phyloP scores from a whole-genome alignment of 1,140 invertebrate genomes.

The Trigoniulus corallinus region DNA sequence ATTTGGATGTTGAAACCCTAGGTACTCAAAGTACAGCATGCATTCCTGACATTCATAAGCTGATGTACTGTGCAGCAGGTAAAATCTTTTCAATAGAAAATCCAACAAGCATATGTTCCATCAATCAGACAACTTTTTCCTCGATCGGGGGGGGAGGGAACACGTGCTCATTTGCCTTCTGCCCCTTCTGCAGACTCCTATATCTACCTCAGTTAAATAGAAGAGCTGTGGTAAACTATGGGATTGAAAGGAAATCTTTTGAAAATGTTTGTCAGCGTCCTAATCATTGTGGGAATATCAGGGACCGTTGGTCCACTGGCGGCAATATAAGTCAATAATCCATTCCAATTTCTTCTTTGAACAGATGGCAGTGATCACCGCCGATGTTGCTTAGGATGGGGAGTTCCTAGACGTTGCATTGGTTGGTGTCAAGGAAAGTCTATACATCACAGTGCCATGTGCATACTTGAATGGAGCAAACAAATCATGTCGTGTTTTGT shows the following conservation, averaged over 20 bases:
- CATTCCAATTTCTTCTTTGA: slow-evolving; percentile 8
- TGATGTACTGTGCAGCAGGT: slow-evolving; percentile 68
- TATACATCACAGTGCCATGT: slow-evolving; percentile 38
- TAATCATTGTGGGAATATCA: no score
- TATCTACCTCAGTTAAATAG: no score
- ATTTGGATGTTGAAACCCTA: slow-evolving; percentile 55
- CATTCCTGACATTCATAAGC: slow-evolving; percentile 60
- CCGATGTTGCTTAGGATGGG: slow-evolving; percentile 52
- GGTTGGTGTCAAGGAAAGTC: slow-evolving; percentile 60
- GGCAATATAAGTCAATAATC: slow-evolving; percentile 4
- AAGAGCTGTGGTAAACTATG: no score
- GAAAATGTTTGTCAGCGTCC: no score
- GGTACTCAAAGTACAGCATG: slow-evolving; percentile 52
- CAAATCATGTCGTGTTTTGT: slow-evolving; percentile 62
- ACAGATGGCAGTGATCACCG: slow-evolving; percentile 61
- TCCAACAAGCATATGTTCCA: no score
- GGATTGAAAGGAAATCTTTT: no score
- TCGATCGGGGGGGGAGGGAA: no score
- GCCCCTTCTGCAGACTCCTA: no score
- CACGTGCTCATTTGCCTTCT: no score
- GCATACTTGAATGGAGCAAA: slow-evolving; percentile 49
- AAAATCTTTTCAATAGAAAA: slow-evolving; percentile 8
- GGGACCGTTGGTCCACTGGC: no score
- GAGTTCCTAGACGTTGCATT: slow-evolving; percentile 52
- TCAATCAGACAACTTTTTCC: no score